Evolutionary conservation across 2,113 vertebrate genomes (phyloP).

Genomic region (Notothenia coriiceps): DNA sequence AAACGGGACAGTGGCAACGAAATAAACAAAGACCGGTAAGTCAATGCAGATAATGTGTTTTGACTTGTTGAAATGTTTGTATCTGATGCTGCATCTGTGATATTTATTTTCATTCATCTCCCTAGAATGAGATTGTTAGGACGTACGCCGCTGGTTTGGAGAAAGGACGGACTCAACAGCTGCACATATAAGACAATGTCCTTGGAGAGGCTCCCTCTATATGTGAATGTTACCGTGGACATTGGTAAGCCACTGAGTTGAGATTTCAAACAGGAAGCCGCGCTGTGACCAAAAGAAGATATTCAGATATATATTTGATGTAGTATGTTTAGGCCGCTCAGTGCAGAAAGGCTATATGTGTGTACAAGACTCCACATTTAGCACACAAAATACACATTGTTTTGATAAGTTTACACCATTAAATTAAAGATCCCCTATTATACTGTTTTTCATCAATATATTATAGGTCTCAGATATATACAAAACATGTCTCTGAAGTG

Average conservation of each 20-base stretch:
- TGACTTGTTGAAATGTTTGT: neutral
- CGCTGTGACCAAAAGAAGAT: constrained; percentile 41
- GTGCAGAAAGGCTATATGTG: constrained; percentile 2
- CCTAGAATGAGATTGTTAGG: constrained; percentile 91
- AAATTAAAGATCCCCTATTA: too few species aligned
- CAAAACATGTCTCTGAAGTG: too few species aligned
- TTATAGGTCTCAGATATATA: too few species aligned
- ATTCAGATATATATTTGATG: constrained; percentile 14
- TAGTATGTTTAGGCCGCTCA: constrained; percentile 12
- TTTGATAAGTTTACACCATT: constrained; percentile 7
- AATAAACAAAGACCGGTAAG: constrained; percentile 90
- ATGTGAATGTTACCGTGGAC: constrained; percentile 93
- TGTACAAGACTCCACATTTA: constrained; percentile 6
- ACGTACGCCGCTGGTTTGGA: constrained; percentile 87
- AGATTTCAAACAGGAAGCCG: constrained; percentile 37
- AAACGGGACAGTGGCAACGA: constrained; percentile 93
- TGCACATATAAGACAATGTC: constrained; percentile 90
- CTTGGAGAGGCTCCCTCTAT: constrained; percentile 87
- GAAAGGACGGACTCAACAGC: constrained; percentile 90
- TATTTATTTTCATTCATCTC: neutral
- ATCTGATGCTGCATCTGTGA: too few species aligned
- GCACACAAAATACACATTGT: constrained; percentile 44
- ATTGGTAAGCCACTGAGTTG: constrained; percentile 81
- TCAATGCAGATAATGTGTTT: constrained; percentile 11
- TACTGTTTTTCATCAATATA: too few species aligned